Evolutionary conservation across 2,797 vertebrate genomes (phyloP), one percentile per base, ranked within the genome.

Genomic region (Macropus fuliginosus): DNA sequence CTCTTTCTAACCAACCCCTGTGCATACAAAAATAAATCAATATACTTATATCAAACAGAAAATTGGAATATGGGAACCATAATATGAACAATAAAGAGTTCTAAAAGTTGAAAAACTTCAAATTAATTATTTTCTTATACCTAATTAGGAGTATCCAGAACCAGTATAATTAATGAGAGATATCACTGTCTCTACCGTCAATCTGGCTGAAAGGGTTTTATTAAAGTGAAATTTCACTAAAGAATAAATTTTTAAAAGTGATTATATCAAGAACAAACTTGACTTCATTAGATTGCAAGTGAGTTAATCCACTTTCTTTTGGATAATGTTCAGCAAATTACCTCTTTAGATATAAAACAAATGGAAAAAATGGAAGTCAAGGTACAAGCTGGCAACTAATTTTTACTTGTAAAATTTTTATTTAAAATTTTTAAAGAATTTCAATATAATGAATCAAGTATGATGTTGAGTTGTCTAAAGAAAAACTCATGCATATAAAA

Each of bases 1-100:
- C 99, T 96, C 99, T 99, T 98, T 99, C 99, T 94, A 99, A 97
- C 99, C 99, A 99, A 74, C 99, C 99, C 97, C 99, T 99, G 98
- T 29, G 97, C 0, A 95, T 14, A 96, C 92, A 93, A 98, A 96
- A 98, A 95, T 87, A 95, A 96, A 40, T 89, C 0, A 57, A 91
- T 34, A 28, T 90, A 95, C 54, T 16, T 90, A 16, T 91, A 29
- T 96, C 29, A 95, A 95, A 97, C 24, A 56, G 14, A 94, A 92
- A 46, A 96, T 1, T 55, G 91, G 13, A 93, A 57, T 1, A 18
- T 5, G 40, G n/a, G 8, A 91, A 56, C 50, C 28, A n/a, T 6
- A 92, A 93, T 1, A 93, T 28, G 11, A 13, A 95, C 29, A 95
- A 94, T 14, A 14, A 40, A 1, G 94, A 97, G 52, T 0, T 93